Base-by-base conservation (phyloP, 2,888 invertebrate genomes). In the Ptychoptera contaminata region DNA sequence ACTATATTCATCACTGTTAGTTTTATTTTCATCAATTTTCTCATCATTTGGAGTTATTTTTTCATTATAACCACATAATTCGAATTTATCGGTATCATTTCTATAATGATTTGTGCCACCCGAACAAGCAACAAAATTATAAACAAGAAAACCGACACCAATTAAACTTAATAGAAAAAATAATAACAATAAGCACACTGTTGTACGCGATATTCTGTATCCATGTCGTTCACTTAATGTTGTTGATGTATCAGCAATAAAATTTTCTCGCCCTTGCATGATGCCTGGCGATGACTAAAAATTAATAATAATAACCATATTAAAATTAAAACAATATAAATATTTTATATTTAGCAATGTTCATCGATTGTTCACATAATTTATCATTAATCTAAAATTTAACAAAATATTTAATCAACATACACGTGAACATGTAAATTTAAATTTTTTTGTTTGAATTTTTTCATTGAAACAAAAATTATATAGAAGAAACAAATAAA, bases 121-220 rank as follows among this genome's bases (percentile, higher is more conserved):
- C 2, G 74, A 71, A 52, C 81, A 81, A 0, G 79, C 74, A 12
- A 80, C 77, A 54, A 83, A 77, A 61, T 82, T 81, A 60, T 84
- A 83, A 16, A 84, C 82, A 51, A 85, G 64, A 31, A 86, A 71
- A 8, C 82, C 81, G 2, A 82, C 82, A 37, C 76, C 77, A 23
- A 82, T 69, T 41, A 84, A 59, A 8, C 77, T 75, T 50, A 75
- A 67, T 1, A 76, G 58, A 57, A 83, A 81, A 49, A 79, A 70
- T 36, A 76, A 64, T 5, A 71, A 68, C 39, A 83, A 61, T 14
- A 82, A 65, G 40, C 77, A 63, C 6, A 74, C 72, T 11, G 79
- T 72, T 48, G 75, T 73, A 52, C 74, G 73, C 16, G 81, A 78
- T 43, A 85, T 61, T 55, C 73, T 74, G 51, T 78, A 71, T 16